Percentiles rank a stretch among this genome's conserved stretches.
Conservation (phyloP, 2,888 invertebrate species). For the Balanococcus diminutus region DNA sequence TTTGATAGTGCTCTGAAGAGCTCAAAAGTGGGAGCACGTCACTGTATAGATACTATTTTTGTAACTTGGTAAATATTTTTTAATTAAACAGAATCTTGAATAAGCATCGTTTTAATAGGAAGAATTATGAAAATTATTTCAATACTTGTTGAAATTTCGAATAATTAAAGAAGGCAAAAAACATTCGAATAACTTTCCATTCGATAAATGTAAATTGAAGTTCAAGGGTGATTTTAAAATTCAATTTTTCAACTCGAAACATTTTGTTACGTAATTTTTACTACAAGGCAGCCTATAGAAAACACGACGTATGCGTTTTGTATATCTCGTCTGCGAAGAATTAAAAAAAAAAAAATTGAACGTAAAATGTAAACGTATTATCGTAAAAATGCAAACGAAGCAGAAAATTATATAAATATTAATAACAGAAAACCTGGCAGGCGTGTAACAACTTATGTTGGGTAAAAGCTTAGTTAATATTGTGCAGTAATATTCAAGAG, state of each 20-base stretch:
- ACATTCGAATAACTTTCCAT: too few relatives aligned
- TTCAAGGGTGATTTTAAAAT: not conserved
- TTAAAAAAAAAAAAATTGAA: not conserved
- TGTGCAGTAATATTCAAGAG: slow-evolving; percentile 37
- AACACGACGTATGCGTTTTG: not conserved
- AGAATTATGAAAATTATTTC: too few relatives aligned
- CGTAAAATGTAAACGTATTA: not conserved
- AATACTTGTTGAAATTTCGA: too few relatives aligned
- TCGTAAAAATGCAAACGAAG: slow-evolving; percentile 24
- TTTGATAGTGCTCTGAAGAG: too few relatives aligned
- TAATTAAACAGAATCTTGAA: too few relatives aligned
- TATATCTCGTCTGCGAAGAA: not conserved
- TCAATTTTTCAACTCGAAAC: not conserved
- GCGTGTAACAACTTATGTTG: slow-evolving; percentile 46
- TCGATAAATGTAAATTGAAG: not conserved
- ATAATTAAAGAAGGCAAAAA: too few relatives aligned
- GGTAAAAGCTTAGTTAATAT: slow-evolving; percentile 39
- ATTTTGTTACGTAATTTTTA: not conserved
- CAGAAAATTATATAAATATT: slow-evolving; percentile 50
- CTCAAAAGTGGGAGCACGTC: too few relatives aligned
- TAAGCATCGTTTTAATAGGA: too few relatives aligned
- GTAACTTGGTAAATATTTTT: too few relatives aligned
- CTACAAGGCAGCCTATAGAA: not conserved
- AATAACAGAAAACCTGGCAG: slow-evolving; percentile 42
- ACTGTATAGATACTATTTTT: too few relatives aligned